Base-by-base conservation (phyloP, 2,113 vertebrate species). In the Cyprinodon variegatus region DNA sequence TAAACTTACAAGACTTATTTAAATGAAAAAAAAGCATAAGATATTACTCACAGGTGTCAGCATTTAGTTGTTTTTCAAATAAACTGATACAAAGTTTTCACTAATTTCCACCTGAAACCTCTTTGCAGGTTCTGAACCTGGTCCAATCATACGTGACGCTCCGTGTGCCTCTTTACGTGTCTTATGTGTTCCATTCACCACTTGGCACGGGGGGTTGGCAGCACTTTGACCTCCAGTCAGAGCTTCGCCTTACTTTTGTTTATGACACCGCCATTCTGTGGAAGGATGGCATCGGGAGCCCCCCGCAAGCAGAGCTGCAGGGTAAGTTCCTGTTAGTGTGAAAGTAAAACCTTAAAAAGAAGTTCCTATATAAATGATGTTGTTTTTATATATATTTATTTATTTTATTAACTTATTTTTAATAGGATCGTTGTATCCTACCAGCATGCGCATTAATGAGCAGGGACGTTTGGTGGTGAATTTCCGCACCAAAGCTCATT, bases 221-320 rank as follows among this genome's bases (percentile, higher is more conserved):
- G 90, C 97, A 99, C 88, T 98, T 98, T 39, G 97, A 99, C 86
- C 85, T 98, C 39, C 96, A 96, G 85, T 96, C 97, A 0, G 97
- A 98, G 90, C 95, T 98, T 0, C 95, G 96, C 1, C 94, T 99
- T 40, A 98, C 97, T 20, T 99, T 99, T 0, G 97, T 98, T 86
- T 99, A 99, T 20, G 97, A 99, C 93, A 99, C 97, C 15, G 97
- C 97, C 93, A 97, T 98, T 89, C 93, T 98, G 89, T 99, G 97
- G 97, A 94, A 84, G 70, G 96, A 98, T 0, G 97, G 97, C 1
- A 95, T 99, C 0, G 94, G 96, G 4, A 98, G 97, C 84, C 97
- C 96, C 0, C 96, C 97, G 0, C 96, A 96, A 74, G 96, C 96
- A 0, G 96, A 98, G 65, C 94, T 99, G 7, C 96, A 96, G 91